Percentiles rank a stretch among this genome's conserved stretches.
Evolutionary conservation across 64 coral and sea anemone species (phyloP).

Genomic region (Acropora tenuis): DNA sequence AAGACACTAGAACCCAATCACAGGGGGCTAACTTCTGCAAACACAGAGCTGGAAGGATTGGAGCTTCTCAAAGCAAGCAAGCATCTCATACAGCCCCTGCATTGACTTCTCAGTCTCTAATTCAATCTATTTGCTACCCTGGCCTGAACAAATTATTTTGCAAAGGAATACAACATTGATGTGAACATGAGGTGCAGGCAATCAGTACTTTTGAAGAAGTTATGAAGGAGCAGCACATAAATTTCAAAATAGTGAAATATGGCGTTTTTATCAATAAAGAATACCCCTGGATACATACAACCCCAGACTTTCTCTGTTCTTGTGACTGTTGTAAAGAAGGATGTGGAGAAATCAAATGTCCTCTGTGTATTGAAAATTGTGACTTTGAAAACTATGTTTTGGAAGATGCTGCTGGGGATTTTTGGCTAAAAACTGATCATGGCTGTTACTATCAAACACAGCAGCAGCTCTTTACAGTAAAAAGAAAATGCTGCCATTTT

Average conservation of each 20-base stretch:
- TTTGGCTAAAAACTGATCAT: constrained; percentile 22
- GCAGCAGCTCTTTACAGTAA: constrained; percentile 12
- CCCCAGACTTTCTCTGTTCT: constrained; percentile 39
- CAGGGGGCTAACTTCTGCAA: constrained; percentile 46
- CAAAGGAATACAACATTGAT: constrained; percentile 19
- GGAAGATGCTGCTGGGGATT: not conserved
- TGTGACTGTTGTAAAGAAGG: constrained; percentile 61
- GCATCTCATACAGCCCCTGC: constrained; percentile 19
- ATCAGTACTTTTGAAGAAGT: constrained; percentile 42
- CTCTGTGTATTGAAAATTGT: constrained; percentile 3
- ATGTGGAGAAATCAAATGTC: constrained; percentile 51
- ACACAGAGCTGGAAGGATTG: constrained; percentile 58
- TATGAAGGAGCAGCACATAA: constrained; percentile 46
- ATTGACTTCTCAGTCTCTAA: constrained; percentile 55
- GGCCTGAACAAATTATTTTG: constrained; percentile 20
- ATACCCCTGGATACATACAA: constrained; percentile 61
- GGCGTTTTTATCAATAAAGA: constrained; percentile 31
- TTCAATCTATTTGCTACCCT: constrained; percentile 55
- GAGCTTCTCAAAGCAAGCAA: constrained; percentile 46
- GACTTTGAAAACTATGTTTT: constrained; percentile 20
- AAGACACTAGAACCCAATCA: constrained; percentile 56
- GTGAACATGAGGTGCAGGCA: constrained; percentile 40
- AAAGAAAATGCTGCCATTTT: constrained; percentile 15
- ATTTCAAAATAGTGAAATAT: constrained; percentile 48
- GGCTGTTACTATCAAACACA: constrained; percentile 32